Evolutionary conservation across 2,888 invertebrate genomes (phyloP).

Genomic region (Antitype chi): DNA sequence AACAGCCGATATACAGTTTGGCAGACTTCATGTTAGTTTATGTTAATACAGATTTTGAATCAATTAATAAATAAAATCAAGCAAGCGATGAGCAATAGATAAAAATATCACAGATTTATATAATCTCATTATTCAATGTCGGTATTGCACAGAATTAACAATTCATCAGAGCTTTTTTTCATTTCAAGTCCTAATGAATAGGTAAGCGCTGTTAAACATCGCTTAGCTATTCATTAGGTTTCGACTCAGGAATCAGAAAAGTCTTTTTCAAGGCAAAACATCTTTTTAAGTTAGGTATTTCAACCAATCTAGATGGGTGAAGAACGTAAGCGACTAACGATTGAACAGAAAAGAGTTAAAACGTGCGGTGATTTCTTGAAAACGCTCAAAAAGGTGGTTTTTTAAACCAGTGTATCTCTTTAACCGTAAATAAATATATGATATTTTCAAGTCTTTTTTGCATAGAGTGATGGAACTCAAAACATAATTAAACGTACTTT

Average conservation of each 20-base stretch:
- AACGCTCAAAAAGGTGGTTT: too few relatives aligned
- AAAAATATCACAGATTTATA: not conserved
- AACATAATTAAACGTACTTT: too few relatives aligned
- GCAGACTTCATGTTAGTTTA: too few relatives aligned
- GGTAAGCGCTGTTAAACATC: constrained; percentile 15
- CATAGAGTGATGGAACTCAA: too few relatives aligned
- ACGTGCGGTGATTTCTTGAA: too few relatives aligned
- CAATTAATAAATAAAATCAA: too few relatives aligned
- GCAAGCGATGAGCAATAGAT: not conserved
- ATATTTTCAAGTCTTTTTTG: too few relatives aligned
- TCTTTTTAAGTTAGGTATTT: constrained; percentile 12
- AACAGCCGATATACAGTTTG: too few relatives aligned
- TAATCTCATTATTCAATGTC: constrained; percentile 13
- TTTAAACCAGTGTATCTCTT: too few relatives aligned
- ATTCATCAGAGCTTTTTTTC: constrained; percentile 40
- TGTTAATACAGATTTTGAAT: too few relatives aligned
- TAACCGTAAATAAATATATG: too few relatives aligned
- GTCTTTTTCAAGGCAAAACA: not conserved
- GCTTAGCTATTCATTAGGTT: constrained; percentile 30
- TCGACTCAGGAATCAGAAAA: constrained; percentile 1
- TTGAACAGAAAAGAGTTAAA: too few relatives aligned
- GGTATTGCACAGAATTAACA: constrained; percentile 5
- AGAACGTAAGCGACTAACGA: not conserved
- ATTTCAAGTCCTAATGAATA: constrained; percentile 34
- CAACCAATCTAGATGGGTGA: not conserved